These are phyloP conservation scores for Columba janthina DNA, from an alignment of 2,113 vertebrate species.

Conservation along the genomic window DNA sequence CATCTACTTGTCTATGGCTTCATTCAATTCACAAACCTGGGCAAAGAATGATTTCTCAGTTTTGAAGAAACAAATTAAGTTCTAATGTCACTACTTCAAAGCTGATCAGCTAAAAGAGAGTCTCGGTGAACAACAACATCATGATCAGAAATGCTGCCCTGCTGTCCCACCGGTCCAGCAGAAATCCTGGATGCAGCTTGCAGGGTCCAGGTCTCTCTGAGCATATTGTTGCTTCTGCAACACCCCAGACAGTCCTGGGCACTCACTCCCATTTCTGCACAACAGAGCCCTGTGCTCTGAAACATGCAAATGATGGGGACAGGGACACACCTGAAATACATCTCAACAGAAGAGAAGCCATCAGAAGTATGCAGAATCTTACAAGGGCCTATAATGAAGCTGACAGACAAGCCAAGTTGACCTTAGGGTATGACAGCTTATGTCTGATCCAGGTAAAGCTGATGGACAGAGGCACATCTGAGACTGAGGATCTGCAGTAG, in stretches of 20 bases:
- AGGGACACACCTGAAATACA: not conserved
- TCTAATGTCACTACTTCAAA: not conserved
- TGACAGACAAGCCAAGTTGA: not conserved
- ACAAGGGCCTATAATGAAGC: not conserved
- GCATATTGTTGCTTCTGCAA: not conserved
- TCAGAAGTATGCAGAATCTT: not conserved
- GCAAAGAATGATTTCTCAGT: not conserved
- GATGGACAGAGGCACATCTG: not conserved
- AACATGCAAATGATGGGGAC: not conserved
- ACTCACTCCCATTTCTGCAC: not conserved
- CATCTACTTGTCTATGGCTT: not conserved
- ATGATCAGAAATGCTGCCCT: not conserved
- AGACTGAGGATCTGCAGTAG: not conserved
- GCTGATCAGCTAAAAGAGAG: not conserved
- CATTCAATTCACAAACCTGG: not conserved
- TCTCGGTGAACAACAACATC: not conserved
- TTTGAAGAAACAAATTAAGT: not conserved
- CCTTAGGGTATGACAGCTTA: not conserved
- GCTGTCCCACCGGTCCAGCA: not conserved
- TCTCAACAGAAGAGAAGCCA: not conserved
- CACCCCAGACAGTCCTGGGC: not conserved
- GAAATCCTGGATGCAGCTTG: not conserved
- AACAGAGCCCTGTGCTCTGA: not conserved
- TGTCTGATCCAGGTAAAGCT: not conserved
- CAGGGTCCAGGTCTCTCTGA: not conserved